Evolutionary conservation across 2,797 vertebrate genomes (phyloP), one percentile per base, ranked within the genome.

Genomic region (Coregonus suidteri): DNA sequence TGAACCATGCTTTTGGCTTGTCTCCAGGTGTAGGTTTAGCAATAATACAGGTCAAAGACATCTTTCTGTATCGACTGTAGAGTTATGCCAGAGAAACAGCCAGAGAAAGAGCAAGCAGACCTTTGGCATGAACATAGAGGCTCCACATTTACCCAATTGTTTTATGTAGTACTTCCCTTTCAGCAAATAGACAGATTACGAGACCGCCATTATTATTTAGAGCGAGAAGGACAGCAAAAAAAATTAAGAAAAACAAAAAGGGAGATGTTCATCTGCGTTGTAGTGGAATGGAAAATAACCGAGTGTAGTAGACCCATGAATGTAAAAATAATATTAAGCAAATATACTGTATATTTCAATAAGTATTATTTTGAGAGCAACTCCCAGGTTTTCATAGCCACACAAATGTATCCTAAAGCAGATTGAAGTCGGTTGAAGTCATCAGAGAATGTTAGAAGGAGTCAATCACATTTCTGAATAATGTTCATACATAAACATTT

Each of bases 21-120:
- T 75, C 67, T 78, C 76, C 68, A 76, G 72, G 74, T 70, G 35
- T 69, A 73, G 76, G 76, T 78, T 82, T 78, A 64, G 73, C 52
- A 82, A 76, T 82, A 82, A 82, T 70, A 69, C 73, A 77, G 80
- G 76, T 81, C 68, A 78, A 81, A 72, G 54, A 78, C 76, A 81
- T 71, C 76, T 78, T 69, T 73, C 79, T 67, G 47, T 77, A 75
- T 78, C 20, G 64, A 75, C 74, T 62, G 41, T 18, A 59, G 34
- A 37, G 25, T 75, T 75, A 78, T 81, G 73, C 80, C 80, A 78
- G 76, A 81, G 79, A 74, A 77, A 77, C 75, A 9, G 9, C 41
- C 41, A 47, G 9, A 47, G 41, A 47, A 47, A 47, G 9, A 73
- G 67, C 25, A 66, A 13, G 20, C 30, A 31, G 66, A 68, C 66